Base-by-base conservation (phyloP, 2,888 invertebrate species). In the Ceriagrion tenellum region DNA sequence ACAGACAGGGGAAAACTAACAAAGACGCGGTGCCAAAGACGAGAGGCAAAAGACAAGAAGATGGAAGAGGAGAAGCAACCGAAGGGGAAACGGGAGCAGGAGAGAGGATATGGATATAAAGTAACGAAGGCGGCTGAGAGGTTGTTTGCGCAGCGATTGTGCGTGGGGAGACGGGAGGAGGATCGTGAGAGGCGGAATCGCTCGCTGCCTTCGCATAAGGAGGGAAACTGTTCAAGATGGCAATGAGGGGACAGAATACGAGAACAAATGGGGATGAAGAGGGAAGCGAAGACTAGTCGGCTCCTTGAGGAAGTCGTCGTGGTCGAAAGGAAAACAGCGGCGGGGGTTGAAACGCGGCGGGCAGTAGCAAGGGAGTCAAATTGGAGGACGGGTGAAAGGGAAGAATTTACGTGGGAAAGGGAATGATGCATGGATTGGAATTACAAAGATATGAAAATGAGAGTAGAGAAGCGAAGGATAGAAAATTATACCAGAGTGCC, bases 161-260 rank as follows among this genome's bases (percentile, higher is more conserved):
- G 69, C 69, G 81, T 81, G 35, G 81, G 35, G 81, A 35, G 81
- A 8, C 8, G 47, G 47, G 47, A 8, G 18, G 30, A 81, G 35
- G 81, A 13, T 81, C 30, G 30, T 81, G 35, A 81, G 81, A 35
- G 69, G 69, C 30, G 30, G 81, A 81, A 81, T 81, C 81, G 81
- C 81, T 81, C 81, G 81, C 81, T 81, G 30, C 81, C 69, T 6
- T 69, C 26, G 69, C 23, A 69, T 69, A 26, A 69, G 69, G 69
- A 69, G 69, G 47, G 69, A 69, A n/a, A 23, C 26, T 81, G 81
- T 18, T 81, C 30, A 81, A 30, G 81, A 35, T 35, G 81, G 81
- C 81, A 81, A 81, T 81, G 81, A 35, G 81, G n/a, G 81, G 81
- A 35, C n/a, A 26, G 81, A 81, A 30, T 35, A 81, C 81, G 30